Conservation (phyloP, 1,140 invertebrate species). For the Leptinotarsa lineolata region DNA sequence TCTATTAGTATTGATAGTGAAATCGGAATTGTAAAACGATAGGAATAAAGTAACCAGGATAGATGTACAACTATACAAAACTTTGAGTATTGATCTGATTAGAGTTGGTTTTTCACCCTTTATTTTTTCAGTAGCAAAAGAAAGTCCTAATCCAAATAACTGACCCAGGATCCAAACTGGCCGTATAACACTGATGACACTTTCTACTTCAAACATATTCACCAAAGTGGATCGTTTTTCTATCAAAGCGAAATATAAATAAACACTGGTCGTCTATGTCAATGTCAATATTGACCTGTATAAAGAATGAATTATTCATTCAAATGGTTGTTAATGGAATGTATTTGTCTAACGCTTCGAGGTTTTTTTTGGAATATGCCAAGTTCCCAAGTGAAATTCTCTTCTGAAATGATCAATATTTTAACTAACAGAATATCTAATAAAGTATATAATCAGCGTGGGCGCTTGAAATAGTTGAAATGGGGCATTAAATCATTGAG, state of each 20-base stretch:
- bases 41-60: not conserved
- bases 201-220: constrained; percentile 11
- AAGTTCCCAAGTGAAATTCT: no score
- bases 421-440: no score
- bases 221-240: not conserved
- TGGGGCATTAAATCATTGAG: no score
- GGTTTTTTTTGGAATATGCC: not conserved
- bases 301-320: not conserved
- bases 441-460: no score
- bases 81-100: not conserved
- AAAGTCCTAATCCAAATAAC: not conserved
- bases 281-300: not conserved
- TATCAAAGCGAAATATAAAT: not conserved
- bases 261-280: not conserved
- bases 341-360: not conserved
- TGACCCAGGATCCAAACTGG: constrained; percentile 16
- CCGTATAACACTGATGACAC: not conserved
- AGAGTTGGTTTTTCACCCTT: not conserved
- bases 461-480: no score
- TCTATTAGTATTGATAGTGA: not conserved
- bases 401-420: no score
- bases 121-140: not conserved
- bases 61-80: not conserved
- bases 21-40: not conserved
- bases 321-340: not conserved